Evolutionary conservation across 1,140 invertebrate genomes (phyloP), one percentile per base, ranked within the genome.

Genomic region (Arion vulgaris): DNA sequence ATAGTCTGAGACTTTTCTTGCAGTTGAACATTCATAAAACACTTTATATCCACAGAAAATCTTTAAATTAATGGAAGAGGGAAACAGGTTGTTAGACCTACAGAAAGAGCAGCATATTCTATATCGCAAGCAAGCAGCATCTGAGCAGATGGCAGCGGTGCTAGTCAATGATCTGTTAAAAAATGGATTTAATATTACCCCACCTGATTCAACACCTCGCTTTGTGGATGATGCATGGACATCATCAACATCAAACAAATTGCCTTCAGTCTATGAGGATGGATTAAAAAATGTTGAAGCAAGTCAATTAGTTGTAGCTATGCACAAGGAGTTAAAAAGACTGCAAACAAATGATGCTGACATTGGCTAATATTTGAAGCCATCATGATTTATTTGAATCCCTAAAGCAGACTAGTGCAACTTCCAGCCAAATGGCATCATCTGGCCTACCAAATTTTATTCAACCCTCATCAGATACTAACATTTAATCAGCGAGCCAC

Each of bases 181-280:
- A 4, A 75, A 75, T 75, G 73, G 73, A 26, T 75, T 75, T 75
- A 32, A 75, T 17, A 45, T 75, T 34, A 51, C 26, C 5, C 39
- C 73, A 2, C 73, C 73, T 51, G 49, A 75, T 51, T 39, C 38
- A 75, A 75, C 73, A 53, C 73, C 73, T 49, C 73, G 73, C 28
- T 28, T 28, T 2, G n/a, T 13, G 19, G 28, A 66, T 66, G 19
- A 23, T 26, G 9, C 19, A 26, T 7, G 26, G 15, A 7, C 51
- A 4, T 57, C 51, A 57, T 23, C 19, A 7, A 28, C 28, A 7
- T 7, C 28, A 1, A 32, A 7, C 7, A 66, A 28, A 13, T 17
- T 66, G 28, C n/a, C 28, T 7, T 9, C 28, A 7, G 28, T 0
- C 17, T n/a, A 66, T 66, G 17, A 66, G 4, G 62, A 66, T 7